Conservation (phyloP, 2,888 invertebrate species). For the Agriotes lineatus region DNA sequence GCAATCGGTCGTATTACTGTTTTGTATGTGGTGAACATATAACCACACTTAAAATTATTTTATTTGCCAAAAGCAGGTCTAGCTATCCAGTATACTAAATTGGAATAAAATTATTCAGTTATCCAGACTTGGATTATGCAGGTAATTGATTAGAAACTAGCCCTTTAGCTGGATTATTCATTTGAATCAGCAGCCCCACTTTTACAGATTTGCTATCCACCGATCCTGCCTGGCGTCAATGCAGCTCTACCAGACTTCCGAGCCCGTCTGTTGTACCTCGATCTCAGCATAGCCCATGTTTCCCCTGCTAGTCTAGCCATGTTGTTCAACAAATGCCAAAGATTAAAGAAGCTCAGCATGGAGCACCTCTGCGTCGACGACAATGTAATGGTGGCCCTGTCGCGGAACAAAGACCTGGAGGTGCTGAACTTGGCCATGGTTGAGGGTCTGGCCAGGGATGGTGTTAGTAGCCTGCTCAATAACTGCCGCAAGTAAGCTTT, state of each 20-base stretch:
- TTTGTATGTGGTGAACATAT: too few relatives aligned
- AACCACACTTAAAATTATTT: too few relatives aligned
- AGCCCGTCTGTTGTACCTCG: constrained; percentile 83
- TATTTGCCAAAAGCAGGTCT: too few relatives aligned
- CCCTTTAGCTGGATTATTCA: too few relatives aligned
- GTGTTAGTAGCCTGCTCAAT: constrained; percentile 73
- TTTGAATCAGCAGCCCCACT: too few relatives aligned
- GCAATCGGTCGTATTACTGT: too few relatives aligned
- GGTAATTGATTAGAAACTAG: too few relatives aligned
- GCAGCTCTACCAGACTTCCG: constrained; percentile 64
- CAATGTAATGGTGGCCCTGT: constrained; percentile 76
- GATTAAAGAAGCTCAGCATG: constrained; percentile 85
- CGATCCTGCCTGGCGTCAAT: constrained; percentile 66
- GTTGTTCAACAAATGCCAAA: constrained; percentile 75
- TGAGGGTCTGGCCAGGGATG: constrained; percentile 75
- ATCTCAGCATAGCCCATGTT: constrained; percentile 85
- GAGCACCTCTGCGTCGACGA: constrained; percentile 81
- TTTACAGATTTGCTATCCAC: constrained; percentile 67
- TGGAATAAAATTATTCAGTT: too few relatives aligned
- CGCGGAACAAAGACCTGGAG: constrained; percentile 77
- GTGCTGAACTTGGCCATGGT: constrained; percentile 89
- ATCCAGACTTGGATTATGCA: too few relatives aligned
- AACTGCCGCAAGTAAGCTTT: constrained; percentile 73
- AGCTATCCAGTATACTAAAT: too few relatives aligned
- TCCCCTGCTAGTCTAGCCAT: constrained; percentile 70